Evolutionary conservation across 2,113 vertebrate species (phyloP).

Genomic region (Sigmodon hispidus): DNA sequence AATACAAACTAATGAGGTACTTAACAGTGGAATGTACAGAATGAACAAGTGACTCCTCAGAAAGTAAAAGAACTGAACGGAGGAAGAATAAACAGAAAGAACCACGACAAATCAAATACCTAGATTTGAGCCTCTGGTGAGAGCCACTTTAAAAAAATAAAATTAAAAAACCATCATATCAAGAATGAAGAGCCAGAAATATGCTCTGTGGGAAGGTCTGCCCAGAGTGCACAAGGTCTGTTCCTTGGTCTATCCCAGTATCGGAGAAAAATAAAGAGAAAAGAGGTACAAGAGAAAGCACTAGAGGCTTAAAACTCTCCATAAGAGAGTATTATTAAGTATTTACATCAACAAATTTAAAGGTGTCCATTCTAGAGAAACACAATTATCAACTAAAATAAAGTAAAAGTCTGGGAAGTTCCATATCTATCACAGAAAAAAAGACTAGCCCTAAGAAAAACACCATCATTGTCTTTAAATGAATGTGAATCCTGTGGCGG

Average conservation of each 20-base stretch:
- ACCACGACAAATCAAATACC: neutral
- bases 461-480: neutral
- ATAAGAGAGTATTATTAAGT: neutral
- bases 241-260: no score
- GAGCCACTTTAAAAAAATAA: neutral
- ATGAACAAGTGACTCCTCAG: neutral
- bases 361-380: conserved; percentile 6
- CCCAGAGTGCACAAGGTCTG: neutral
- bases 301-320: neutral
- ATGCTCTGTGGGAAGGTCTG: neutral
- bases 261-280: neutral
- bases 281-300: neutral
- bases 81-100: neutral
- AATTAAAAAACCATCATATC: no score
- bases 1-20: neutral
- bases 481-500: neutral
- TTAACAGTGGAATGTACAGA: neutral
- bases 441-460: neutral
- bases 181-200: neutral
- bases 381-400: neutral
- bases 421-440: neutral
- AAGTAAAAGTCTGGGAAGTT: neutral
- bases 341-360: neutral
- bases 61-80: neutral
- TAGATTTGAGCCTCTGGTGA: neutral